phyloP scores from a whole-genome alignment of 2,113 vertebrate species.

The Microcebus griseorufus region DNA sequence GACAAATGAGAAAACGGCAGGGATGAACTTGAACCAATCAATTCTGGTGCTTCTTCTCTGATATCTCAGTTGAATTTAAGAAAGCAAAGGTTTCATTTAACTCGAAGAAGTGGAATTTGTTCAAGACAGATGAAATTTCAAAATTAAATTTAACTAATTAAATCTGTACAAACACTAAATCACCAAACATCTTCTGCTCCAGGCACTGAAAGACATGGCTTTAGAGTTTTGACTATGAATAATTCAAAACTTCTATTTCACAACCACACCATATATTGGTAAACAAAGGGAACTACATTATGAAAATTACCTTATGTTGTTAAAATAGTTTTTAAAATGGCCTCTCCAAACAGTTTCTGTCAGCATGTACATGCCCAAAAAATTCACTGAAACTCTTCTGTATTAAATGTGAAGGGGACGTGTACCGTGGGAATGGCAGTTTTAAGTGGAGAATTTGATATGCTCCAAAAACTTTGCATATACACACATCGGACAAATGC shows the following conservation, averaged over 20 bases:
- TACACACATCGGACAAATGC: not conserved
- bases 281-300: not conserved
- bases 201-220: not conserved
- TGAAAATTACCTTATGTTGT: not conserved
- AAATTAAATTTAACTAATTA: not conserved
- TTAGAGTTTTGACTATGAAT: not conserved
- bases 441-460: not conserved
- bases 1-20: not conserved
- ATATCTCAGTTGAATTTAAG: not conserved
- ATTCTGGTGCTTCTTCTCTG: not conserved
- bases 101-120: not conserved
- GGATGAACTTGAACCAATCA: not conserved
- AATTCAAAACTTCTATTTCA: not conserved
- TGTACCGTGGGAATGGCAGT: rapidly evolving
- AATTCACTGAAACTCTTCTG: not conserved
- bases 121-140: not conserved
- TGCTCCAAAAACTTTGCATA: not conserved
- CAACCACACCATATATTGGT: too few relatives aligned
- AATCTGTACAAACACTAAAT: not conserved
- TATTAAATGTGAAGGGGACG: not conserved
- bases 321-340: not conserved
- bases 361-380: not conserved
- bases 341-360: not conserved
- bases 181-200: not conserved
- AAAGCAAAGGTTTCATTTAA: not conserved